Evolutionary conservation across 2,888 invertebrate species (phyloP), one percentile per base, ranked within the genome.

Genomic region (Nineta flava): DNA sequence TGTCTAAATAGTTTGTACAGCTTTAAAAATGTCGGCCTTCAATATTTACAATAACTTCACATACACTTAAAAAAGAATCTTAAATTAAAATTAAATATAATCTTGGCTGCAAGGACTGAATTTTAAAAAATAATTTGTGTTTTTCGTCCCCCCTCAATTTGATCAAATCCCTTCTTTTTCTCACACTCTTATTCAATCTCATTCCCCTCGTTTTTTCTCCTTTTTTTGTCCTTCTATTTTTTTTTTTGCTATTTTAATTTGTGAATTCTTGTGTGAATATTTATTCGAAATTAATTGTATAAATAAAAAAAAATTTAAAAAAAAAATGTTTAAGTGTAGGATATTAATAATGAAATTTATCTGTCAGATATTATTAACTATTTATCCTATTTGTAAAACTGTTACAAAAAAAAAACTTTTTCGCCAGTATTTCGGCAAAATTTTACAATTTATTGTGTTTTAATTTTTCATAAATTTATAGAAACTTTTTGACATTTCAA

Each of bases 311-410:
- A 26, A 26, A 5, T 26, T 26, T 26, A 26, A 26, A 26, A 26
- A n/a, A n/a, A 26, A 26, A 26, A 26, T 26, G 26, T 26, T 38
- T 38, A 38, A 38, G 38, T 38, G 38, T 38, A 38, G 38, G 38
- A 38, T 38, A 38, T 13, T 38, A 38, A 38, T 38, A 38, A 13
- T 38, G 7, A 38, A 38, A 38, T 38, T 38, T 38, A 38, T 38
- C 38, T 38, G 38, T 38, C 38, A 38, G 38, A 38, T 38, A 38
- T 38, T 38, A 38, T 38, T 38, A 38, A 38, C 38, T 38, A 38
- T 38, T 38, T 38, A 38, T 38, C 38, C 38, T 38, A n/a, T 38
- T 13, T 26, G 26, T 26, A 26, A 26, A 26, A 26, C 26, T 26
- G 26, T 26, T 26, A 5, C 26, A 26, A 26, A 26, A 19, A 19